Conservation (phyloP, 2,888 invertebrate genomes). For the Mylabris sibirica region DNA sequence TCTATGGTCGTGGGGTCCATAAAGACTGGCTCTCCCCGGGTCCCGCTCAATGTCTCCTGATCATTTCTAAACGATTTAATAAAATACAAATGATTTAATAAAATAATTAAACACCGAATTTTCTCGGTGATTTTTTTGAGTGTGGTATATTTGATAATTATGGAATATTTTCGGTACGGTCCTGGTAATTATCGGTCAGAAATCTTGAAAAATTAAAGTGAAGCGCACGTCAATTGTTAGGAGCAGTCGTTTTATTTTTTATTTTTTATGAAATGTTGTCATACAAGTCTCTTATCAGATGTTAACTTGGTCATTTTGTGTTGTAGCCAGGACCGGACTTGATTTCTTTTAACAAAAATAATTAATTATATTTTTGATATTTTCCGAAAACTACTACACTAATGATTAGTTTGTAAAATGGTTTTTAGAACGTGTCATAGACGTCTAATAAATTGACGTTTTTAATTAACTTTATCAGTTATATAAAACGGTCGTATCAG, state of each 20-base stretch:
- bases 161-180: constrained; percentile 26
- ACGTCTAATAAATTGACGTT: constrained; percentile 33
- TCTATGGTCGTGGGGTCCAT: too few species aligned
- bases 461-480: constrained; percentile 35
- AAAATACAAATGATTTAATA: too few species aligned
- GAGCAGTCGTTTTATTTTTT: constrained; percentile 51
- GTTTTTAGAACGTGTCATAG: constrained; percentile 11
- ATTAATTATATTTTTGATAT: constrained; percentile 22
- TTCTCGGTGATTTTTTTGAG: background rate
- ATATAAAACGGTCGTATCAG: constrained; percentile 24
- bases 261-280: constrained; percentile 60
- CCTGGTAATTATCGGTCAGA: constrained; percentile 48
- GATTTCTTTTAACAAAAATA: constrained; percentile 12
- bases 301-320: constrained; percentile 47
- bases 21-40: too few species aligned
- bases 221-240: constrained; percentile 56
- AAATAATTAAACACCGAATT: too few species aligned
- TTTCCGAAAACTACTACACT: constrained; percentile 10
- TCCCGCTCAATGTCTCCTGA: too few species aligned
- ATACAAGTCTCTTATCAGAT: constrained; percentile 59
- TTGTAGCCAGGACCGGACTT: constrained; percentile 24
- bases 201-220: constrained; percentile 52
- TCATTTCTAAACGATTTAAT: background rate
- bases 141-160: background rate
- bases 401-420: background rate